These are phyloP conservation scores for Tenthredo livida DNA, from an alignment of 2,888 invertebrate species.

Conservation along the genomic window DNA sequence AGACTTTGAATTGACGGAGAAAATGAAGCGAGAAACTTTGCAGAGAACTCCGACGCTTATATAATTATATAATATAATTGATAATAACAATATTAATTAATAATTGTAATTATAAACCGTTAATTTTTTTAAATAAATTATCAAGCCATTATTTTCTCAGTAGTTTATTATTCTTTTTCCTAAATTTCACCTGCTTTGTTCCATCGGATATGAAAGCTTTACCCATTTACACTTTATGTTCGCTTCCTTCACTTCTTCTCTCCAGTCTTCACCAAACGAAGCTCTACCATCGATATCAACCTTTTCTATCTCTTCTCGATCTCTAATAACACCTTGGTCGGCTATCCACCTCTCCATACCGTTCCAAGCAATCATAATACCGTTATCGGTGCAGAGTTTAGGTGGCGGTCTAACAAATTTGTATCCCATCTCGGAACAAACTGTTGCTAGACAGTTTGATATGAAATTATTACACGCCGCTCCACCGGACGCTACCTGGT, in stretches of 20 bases:
- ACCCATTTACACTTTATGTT: conserved; percentile 81
- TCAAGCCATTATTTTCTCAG: conserved; percentile 77
- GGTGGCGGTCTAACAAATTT: conserved; percentile 88
- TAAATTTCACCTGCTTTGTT: conserved; percentile 71
- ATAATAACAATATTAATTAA: conserved; percentile 10
- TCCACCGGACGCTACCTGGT: conserved; percentile 94
- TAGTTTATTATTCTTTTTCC: conserved; percentile 71
- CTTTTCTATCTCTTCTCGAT: conserved; percentile 80
- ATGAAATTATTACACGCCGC: conserved; percentile 96
- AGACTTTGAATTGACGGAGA: conserved; percentile 78
- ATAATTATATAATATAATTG: conserved; percentile 58
- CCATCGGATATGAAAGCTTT: conserved; percentile 65
- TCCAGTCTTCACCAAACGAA: conserved; percentile 83
- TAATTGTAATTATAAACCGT: conserved; percentile 40
- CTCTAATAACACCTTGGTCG: conserved; percentile 77
- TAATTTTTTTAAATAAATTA: conserved; percentile 34
- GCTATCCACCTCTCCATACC: conserved; percentile 88
- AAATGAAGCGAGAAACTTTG: conserved; percentile 68
- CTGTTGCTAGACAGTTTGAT: conserved; percentile 83
- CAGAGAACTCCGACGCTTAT: conserved; percentile 64
- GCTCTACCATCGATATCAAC: conserved; percentile 82
- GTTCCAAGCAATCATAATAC: conserved; percentile 99
- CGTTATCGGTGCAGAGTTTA: conserved; percentile 97
- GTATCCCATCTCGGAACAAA: conserved; percentile 85
- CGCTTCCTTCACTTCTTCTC: conserved; percentile 80